Conservation (phyloP, 2,888 invertebrate genomes). For the Dermolepida albohirtum region DNA sequence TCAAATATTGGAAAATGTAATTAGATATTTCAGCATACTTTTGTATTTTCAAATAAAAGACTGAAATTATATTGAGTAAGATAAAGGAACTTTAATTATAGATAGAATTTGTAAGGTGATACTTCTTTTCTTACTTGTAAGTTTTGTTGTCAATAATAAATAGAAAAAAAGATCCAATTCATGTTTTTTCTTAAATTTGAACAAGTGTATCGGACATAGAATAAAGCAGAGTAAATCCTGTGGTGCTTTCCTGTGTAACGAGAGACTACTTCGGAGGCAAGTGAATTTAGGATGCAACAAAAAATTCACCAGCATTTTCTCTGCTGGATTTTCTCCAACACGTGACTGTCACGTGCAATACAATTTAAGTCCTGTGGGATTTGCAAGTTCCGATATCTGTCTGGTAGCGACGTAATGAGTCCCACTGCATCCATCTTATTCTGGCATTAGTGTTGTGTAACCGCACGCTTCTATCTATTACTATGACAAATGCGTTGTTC, state of each 20-base stretch:
- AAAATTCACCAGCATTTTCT: conserved; percentile 20
- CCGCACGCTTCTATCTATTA: conserved; percentile 50
- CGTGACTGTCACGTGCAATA: conserved; percentile 43
- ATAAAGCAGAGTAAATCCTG: conserved; percentile 24
- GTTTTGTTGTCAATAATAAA: too few species aligned
- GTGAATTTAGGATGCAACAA: conserved; percentile 15
- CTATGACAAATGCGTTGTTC: conserved; percentile 48
- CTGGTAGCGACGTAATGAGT: conserved; percentile 47
- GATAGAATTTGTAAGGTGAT: too few species aligned
- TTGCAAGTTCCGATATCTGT: conserved; percentile 47
- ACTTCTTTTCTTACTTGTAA: too few species aligned
- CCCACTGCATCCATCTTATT: conserved; percentile 50
- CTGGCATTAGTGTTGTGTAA: conserved; percentile 48
- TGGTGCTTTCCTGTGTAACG: background rate
- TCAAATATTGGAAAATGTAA: too few species aligned
- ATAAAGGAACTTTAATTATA: too few species aligned
- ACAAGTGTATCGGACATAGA: conserved; percentile 15
- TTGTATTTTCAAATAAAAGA: too few species aligned
- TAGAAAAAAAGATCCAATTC: too few species aligned
- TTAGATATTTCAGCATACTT: too few species aligned
- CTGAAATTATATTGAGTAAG: too few species aligned
- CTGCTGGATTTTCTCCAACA: conserved; percentile 26
- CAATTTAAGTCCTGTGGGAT: conserved; percentile 46
- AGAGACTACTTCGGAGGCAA: conserved; percentile 3
- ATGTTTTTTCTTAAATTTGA: too few species aligned